Evolutionary conservation across 2,113 vertebrate genomes (phyloP), one percentile per base, ranked within the genome.

Genomic region (Mormyrus iriodes): DNA sequence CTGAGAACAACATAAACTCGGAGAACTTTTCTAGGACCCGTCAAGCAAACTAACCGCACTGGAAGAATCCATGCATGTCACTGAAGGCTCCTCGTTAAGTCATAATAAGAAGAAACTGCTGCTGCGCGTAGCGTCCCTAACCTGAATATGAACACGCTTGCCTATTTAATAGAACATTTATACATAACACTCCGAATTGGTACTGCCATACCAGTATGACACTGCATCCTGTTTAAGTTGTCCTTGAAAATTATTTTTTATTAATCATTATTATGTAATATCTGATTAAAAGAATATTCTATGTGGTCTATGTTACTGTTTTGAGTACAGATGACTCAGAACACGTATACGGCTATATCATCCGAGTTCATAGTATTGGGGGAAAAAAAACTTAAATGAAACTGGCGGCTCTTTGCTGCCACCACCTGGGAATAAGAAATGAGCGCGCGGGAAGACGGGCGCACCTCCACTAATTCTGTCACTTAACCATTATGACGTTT

Each of bases 381-480:
- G 73, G 17, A 13, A 15, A 53, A 42, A 39, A 79, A 79, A 42
- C 35, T 35, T 19, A 39, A 79, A 39, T 31, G 31, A 46, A 65
- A 69, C 44, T 35, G 12, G 76, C 55, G 46, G 4, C 49, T 61
- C 51, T 90, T 88, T 90, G 52, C 86, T 90, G 89, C 76, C 89
- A 88, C 46, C 89, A 51, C 6, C 73, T 90, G 89, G 85, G 51
- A 19, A 39, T 42, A 8, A 42, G 15, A 6, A 19, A 8, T 12
- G 39, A 0, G 31, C n/a, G n/a, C 24, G 3, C 13, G 8, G 17
- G 21, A n/a, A n/a, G n/a, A n/a, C 21, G 12, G 51, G n/a, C 27
- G 19, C 51, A 39, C 35, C 27, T 5, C 69, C 13, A 39, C 13
- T 6, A 39, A 42, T 17, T 35, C 69, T 15, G 31, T 19, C 35